Evolutionary conservation across 2,797 vertebrate species (phyloP), one percentile per base, ranked within the genome.

Genomic region (Oreochromis mossambicus): DNA sequence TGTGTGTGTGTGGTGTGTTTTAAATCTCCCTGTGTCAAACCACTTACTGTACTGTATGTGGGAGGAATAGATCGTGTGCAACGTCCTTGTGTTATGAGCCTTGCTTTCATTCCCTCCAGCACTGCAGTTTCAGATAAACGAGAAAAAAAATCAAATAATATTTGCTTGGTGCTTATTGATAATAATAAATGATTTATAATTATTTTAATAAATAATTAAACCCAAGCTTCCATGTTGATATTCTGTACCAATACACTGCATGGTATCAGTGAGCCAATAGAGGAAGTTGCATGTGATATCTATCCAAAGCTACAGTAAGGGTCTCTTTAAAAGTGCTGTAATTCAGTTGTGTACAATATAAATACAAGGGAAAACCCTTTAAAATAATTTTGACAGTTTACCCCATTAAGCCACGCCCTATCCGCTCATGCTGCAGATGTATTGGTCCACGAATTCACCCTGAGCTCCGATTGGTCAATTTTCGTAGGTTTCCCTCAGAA

Each of bases 361-460:
- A 95, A 96, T 93, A 94, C 96, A 97, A 98, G 97, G 97, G 97
- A 98, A 97, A 98, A 98, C 98, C 98, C 96, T 96, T 96, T 98
- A 97, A 96, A 95, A 98, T 97, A 94, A 96, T 97, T 98, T 98
- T 99, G 98, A 99, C 98, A 99, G 98, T 97, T 99, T 97, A 97
- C 96, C 96, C 92, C 88, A 85, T 76, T 77, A 94, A 93, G 84
- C 97, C 94, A 98, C 97, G 96, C 98, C 97, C 89, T 77, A 58
- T 87, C 70, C 88, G 81, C 80, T 77, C 82, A 81, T 91, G 85
- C 88, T 52, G 83, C 48, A 5, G 10, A 5, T 5, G 10, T 54
- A 98, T 98, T 98, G 98, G 98, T 68, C 94, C 52, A 91, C 89
- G 93, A 94, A 97, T 96, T 96, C 96, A 95, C 90, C 87, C 94